phyloP scores from a whole-genome alignment of 1,140 invertebrate genomes.

The Euwallacea similis region DNA sequence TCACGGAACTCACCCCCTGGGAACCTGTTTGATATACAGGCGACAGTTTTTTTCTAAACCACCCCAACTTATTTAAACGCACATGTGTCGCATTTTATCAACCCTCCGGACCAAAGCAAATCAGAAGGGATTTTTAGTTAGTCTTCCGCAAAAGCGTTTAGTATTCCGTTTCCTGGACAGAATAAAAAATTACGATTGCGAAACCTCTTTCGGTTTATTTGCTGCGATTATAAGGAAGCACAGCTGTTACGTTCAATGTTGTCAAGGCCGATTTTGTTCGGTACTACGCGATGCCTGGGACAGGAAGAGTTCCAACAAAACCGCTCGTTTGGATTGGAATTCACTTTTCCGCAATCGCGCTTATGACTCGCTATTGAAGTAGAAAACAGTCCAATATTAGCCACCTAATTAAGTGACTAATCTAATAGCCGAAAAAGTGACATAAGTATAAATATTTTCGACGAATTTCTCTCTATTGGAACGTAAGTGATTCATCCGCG shows the following conservation, averaged over 20 bases:
- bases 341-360: background rate
- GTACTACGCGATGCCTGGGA: background rate
- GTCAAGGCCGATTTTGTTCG: slow-evolving; percentile 13
- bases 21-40: slow-evolving; percentile 12
- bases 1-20: slow-evolving; percentile 3
- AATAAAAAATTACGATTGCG: background rate
- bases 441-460: background rate
- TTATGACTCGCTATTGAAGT: too few relatives aligned
- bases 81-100: slow-evolving; percentile 12
- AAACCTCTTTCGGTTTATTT: background rate
- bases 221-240: background rate
- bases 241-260: background rate
- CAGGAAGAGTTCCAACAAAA: background rate
- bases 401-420: too few relatives aligned
- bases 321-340: background rate
- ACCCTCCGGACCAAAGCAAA: background rate
- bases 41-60: slow-evolving; percentile 7
- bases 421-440: background rate
- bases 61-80: slow-evolving; percentile 3
- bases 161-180: background rate
- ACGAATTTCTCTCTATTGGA: background rate
- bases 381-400: too few relatives aligned
- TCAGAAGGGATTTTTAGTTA: background rate
- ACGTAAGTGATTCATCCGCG: background rate
- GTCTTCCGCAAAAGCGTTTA: background rate